Base-by-base conservation (phyloP, 1,140 invertebrate species). In the Zaprionus ghesquierei region DNA sequence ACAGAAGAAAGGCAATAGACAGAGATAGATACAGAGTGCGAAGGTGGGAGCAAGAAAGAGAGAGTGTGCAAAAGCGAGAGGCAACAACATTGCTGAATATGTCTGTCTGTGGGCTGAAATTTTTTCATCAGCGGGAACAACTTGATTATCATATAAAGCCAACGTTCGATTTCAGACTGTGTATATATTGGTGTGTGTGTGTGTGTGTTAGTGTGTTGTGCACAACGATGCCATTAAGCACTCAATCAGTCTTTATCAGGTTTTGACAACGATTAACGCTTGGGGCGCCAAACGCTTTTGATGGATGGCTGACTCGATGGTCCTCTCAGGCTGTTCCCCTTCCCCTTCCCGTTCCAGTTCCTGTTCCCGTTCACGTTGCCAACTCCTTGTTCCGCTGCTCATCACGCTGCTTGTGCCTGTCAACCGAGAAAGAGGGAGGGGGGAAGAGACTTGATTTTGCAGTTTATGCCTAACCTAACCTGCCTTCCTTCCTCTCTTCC, bases 191-290 rank as follows among this genome's bases (percentile, higher is more conserved):
- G 22, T 25, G 15, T 66, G 41, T 58, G 54, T 18, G 29, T 33
- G 51, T 29, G 15, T 46, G 50, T 54, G 61, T 41, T 29, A 13
- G 62, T 54, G 18, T 50, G 53, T 29, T 58, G 31, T 63, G 22
- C 31, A 35, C 23, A 54, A 62, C 29, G 69, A 77, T 89, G 84
- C 84, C 84, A 84, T 89, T 89, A 89, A 89, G 84, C 84, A 89
- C 84, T 89, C 84, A 89, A 89, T 89, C 84, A 89, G 84, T 89
- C 84, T 89, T 89, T 89, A 89, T 89, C 84, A 89, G 80, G 84
- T 89, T 89, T 89, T 89, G 84, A 89, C 84, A 89, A 89, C 84
- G 84, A 89, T 89, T 89, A 89, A 89, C 84, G 84, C 84, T 78
- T 56, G 35, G 70, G 84, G 84, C 84, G 84, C 77, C 73, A 69